Evolutionary conservation across 2,113 vertebrate species (phyloP), one percentile per base, ranked within the genome.

Genomic region (Neoarius graeffei): DNA sequence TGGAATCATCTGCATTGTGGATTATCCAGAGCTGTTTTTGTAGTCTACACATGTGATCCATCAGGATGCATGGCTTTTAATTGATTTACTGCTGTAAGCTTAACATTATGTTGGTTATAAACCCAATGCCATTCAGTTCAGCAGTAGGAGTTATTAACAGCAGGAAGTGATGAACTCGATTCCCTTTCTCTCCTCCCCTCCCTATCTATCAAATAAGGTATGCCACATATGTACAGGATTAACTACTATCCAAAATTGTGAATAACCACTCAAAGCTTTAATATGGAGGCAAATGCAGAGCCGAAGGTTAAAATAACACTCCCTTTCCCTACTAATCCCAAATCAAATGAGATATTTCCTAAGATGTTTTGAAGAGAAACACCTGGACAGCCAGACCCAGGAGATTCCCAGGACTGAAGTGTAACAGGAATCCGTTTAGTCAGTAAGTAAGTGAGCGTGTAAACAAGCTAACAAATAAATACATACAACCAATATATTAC

Each of bases 81-180:
- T 69, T 54, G 17, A 77, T 54, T 95, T 94, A 95, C 90, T 91
- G 89, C 92, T 86, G 86, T 52, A 89, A 91, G 89, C 91, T 92
- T 91, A 86, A 86, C n/a, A 69, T 13, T 6, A 17, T 35, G 59
- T 71, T 48, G 11, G 54, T 59, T 81, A 81, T 48, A 62, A 81
- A 81, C 57, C 9, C 57, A 81, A 23, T 25, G 19, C 17, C 57
- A 62, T 48, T 81, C 19, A 25, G 57, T 8, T 94, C 92, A 93
- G 94, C 94, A 91, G 76, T 92, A 92, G 81, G 54, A 64, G 91
- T 90, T 89, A 69, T 84, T 80, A 84, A 52, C 79, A 64, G 27
- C 30, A 81, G 48, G 19, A 15, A 62, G 9, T 20, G 54, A 9
- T 62, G 30, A 52, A 27, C 6, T n/a, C 52, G 5, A n/a, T 57